phyloP scores from a whole-genome alignment of 2,113 vertebrate genomes.

The Hiodon tergisus region DNA sequence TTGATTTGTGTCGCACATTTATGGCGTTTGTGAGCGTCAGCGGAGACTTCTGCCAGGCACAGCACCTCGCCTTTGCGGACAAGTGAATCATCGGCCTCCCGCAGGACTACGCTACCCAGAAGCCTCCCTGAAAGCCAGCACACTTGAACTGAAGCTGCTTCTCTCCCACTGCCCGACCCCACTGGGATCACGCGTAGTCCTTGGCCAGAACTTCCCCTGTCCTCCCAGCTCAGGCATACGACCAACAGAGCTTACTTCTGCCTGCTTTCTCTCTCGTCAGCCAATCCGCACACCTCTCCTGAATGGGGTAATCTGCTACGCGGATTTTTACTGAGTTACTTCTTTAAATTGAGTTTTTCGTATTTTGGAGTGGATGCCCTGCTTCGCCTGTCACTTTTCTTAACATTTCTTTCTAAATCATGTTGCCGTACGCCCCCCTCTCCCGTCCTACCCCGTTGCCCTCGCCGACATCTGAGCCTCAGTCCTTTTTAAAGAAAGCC shows the following conservation, averaged over 20 bases:
- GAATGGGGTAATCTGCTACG: constrained; percentile 69
- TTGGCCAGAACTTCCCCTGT: constrained; percentile 50
- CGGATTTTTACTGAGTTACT: constrained; percentile 37
- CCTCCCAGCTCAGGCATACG: constrained; percentile 37
- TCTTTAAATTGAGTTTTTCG: constrained; percentile 38
- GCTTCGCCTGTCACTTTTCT: neutral
- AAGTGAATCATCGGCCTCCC: constrained; percentile 81
- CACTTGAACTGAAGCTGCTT: constrained; percentile 51
- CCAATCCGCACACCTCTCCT: constrained; percentile 72
- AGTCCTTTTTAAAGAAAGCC: constrained; percentile 48
- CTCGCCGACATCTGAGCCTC: constrained; percentile 67
- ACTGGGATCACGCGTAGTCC: constrained; percentile 63
- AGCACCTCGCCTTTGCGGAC: constrained; percentile 92
- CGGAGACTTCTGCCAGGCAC: constrained; percentile 99
- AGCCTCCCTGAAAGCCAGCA: constrained; percentile 63
- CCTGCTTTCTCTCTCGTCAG: constrained; percentile 61
- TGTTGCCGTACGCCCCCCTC: neutral
- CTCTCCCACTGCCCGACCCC: constrained; percentile 30
- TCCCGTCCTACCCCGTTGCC: neutral
- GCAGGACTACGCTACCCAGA: constrained; percentile 69
- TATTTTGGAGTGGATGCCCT: neutral
- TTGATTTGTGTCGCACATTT: constrained; percentile 89
- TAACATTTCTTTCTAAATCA: constrained; percentile 41
- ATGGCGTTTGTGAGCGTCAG: constrained; percentile 96
- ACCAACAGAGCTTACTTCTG: constrained; percentile 36